Percentiles rank a stretch among this genome's conserved stretches.
Conservation (phyloP, 2,797 vertebrate genomes). For the Sitta carolinensis region DNA sequence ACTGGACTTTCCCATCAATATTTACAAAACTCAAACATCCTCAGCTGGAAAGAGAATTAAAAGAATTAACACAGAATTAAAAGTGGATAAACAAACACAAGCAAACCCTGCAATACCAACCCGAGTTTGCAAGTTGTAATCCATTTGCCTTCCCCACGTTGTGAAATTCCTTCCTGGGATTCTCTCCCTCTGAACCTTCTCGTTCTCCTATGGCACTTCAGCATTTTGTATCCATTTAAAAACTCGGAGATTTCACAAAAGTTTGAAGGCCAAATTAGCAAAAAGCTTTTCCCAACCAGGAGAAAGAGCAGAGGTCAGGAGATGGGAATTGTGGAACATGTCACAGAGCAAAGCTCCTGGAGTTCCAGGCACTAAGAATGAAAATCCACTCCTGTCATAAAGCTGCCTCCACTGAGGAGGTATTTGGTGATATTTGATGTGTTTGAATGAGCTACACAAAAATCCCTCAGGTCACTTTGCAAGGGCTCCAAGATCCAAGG, state of each 20-base stretch:
- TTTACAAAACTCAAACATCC: background rate
- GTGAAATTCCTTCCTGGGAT: background rate
- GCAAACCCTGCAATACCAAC: background rate
- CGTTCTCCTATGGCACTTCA: background rate
- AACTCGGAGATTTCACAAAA: background rate
- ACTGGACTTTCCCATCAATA: conserved; percentile 30
- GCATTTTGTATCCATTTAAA: background rate
- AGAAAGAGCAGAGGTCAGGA: background rate
- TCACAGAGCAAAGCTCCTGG: background rate
- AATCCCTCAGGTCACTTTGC: background rate
- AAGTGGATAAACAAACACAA: background rate
- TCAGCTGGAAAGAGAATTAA: background rate
- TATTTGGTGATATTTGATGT: background rate
- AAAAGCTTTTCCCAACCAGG: background rate
- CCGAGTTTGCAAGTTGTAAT: background rate
- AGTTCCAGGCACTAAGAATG: background rate
- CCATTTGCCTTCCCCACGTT: background rate
- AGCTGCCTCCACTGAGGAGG: background rate
- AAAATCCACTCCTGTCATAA: background rate
- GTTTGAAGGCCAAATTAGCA: background rate
- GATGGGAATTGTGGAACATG: background rate
- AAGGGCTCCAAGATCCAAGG: fast-evolving
- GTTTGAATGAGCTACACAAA: background rate
- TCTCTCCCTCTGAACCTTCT: background rate
- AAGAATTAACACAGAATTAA: background rate